Percentiles rank a stretch among this genome's conserved stretches.
Conservation (phyloP, 1,140 invertebrate genomes). For the Sminthurinus signatus region DNA sequence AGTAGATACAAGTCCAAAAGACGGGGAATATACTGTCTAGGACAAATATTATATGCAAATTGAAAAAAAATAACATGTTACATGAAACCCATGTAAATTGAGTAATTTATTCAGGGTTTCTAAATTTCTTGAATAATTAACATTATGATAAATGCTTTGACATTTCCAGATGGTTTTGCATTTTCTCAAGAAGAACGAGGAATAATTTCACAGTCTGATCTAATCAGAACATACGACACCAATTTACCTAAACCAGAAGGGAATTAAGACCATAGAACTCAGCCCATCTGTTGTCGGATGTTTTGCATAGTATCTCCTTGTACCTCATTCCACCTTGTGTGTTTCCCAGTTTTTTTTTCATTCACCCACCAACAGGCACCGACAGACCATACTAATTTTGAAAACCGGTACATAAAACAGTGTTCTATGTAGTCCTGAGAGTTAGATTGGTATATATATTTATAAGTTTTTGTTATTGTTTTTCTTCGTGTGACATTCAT, state of each 20-base stretch:
- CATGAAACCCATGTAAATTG: not conserved
- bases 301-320: too few relatives aligned
- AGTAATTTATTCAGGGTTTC: not conserved
- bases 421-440: too few relatives aligned
- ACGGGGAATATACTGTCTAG: not conserved
- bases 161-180: slow-evolving; percentile 76
- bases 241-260: slow-evolving; percentile 73
- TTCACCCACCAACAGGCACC: too few relatives aligned
- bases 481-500: too few relatives aligned
- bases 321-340: too few relatives aligned
- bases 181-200: slow-evolving; percentile 99
- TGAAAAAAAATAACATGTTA: not conserved
- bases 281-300: too few relatives aligned
- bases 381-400: too few relatives aligned
- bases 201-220: slow-evolving; percentile 80
- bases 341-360: too few relatives aligned
- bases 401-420: too few relatives aligned
- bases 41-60: not conserved
- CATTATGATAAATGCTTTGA: not conserved
- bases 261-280: too few relatives aligned
- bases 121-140: not conserved
- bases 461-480: too few relatives aligned
- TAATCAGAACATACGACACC: slow-evolving; percentile 89
- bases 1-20: not conserved
- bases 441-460: too few relatives aligned